A percentile compares a stretch with the other conserved stretches of the same genome.
Evolutionary conservation across 2,797 vertebrate species (phyloP).

Genomic region (Trachops cirrhosus): DNA sequence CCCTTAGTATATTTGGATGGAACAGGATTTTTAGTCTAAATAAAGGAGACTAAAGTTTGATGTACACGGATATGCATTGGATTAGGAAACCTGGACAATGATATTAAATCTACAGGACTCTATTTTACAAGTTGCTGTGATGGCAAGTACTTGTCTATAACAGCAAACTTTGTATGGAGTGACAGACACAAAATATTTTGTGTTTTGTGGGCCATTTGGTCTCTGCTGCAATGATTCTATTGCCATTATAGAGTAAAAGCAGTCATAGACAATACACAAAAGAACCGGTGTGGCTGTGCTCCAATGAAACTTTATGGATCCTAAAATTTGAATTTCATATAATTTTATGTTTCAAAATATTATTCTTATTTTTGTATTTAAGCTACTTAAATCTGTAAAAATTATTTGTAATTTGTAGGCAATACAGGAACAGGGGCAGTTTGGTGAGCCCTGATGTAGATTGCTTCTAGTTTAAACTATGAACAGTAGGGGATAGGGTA

Average conservation of each 20-base stretch:
- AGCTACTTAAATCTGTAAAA: neutral
- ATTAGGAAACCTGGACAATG: constrained; percentile 3
- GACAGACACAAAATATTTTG: neutral
- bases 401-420: neutral
- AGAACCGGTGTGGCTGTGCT: neutral
- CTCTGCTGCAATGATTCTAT: neutral
- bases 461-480: neutral
- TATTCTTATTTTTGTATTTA: neutral
- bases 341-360: neutral
- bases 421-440: neutral
- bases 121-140: neutral
- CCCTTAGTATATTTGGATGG: neutral
- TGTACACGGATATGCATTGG: neutral
- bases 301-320: neutral
- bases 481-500: neutral
- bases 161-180: neutral
- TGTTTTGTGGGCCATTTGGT: neutral
- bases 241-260: neutral
- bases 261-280: neutral
- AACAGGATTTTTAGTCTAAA: neutral
- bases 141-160: neutral
- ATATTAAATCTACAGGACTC: neutral
- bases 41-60: neutral
- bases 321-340: neutral
- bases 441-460: neutral